phyloP scores from a whole-genome alignment of 2,888 invertebrate species.

The Dinocampus coccinellae region DNA sequence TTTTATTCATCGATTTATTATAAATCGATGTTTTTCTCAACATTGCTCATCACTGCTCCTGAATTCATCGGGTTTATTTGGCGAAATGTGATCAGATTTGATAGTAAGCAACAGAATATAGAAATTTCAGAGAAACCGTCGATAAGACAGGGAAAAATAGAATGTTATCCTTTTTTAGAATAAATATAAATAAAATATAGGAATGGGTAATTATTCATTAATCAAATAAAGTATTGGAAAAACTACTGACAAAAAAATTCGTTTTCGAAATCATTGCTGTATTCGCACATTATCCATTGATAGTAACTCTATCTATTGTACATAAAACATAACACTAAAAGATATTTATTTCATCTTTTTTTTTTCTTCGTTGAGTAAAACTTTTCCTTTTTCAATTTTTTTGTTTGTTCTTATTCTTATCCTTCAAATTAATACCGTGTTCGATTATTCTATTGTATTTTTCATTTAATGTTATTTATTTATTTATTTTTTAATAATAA shows the following conservation, averaged over 20 bases:
- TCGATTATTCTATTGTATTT: conserved; percentile 56
- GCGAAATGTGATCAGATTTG: too few relatives aligned
- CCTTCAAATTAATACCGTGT: conserved; percentile 41
- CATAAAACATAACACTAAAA: conserved; percentile 64
- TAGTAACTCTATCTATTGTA: conserved; percentile 58
- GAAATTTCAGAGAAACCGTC: too few relatives aligned
- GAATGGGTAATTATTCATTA: neutral
- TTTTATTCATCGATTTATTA: too few relatives aligned
- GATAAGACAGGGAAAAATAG: too few relatives aligned
- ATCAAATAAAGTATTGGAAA: neutral
- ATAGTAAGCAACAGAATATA: too few relatives aligned
- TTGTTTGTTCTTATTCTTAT: conserved; percentile 26
- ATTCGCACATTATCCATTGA: conserved; percentile 55
- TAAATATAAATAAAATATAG: neutral
- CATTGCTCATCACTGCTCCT: too few relatives aligned
- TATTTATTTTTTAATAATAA: conserved; percentile 58
- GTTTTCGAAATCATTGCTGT: conserved; percentile 56
- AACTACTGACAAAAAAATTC: too few relatives aligned
- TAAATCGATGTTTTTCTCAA: too few relatives aligned
- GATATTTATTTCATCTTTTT: conserved; percentile 53
- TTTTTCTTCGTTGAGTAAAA: conserved; percentile 45
- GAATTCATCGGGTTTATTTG: too few relatives aligned
- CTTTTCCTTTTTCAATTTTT: conserved; percentile 44
- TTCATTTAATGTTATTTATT: conserved; percentile 48
- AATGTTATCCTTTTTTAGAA: too few relatives aligned